Conservation (phyloP, 1,140 invertebrate genomes). For the Homalodisca vitripennis region DNA sequence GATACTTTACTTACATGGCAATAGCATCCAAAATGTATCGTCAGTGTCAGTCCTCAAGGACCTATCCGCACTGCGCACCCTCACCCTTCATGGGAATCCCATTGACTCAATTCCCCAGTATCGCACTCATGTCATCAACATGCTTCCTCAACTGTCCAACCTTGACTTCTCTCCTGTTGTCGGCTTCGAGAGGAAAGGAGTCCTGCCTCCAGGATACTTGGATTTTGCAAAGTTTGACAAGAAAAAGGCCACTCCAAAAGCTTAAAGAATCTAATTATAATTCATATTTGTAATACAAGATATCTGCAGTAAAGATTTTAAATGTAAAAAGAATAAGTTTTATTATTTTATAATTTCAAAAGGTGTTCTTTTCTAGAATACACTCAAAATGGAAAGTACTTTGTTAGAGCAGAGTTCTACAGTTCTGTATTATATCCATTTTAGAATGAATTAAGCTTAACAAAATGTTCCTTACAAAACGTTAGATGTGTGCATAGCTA, state of each 20-base stretch:
- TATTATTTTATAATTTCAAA: too few species aligned
- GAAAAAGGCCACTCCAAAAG: background rate
- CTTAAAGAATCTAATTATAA: background rate
- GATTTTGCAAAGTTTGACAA: background rate
- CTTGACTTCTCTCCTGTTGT: conserved; percentile 37
- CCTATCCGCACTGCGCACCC: conserved; percentile 48
- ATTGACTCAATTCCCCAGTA: conserved; percentile 51
- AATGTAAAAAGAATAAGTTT: too few species aligned
- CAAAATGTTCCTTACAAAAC: too few species aligned
- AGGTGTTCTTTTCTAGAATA: too few species aligned
- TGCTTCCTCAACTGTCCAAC: conserved; percentile 50
- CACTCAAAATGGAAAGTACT: too few species aligned
- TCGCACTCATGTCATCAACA: conserved; percentile 49
- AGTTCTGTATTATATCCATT: too few species aligned
- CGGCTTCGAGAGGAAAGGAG: conserved; percentile 31
- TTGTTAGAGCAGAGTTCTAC: too few species aligned
- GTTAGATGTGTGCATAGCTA: too few species aligned
- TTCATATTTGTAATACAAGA: background rate
- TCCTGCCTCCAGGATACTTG: conserved; percentile 32
- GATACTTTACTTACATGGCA: conserved; percentile 55
- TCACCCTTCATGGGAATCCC: conserved; percentile 57
- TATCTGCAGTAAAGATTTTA: too few species aligned
- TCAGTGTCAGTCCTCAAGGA: conserved; percentile 48
- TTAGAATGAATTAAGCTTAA: too few species aligned
- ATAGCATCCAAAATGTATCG: conserved; percentile 50